Evolutionary conservation across 1,140 invertebrate genomes (phyloP).

Genomic region (Brachionus plicatilis): DNA sequence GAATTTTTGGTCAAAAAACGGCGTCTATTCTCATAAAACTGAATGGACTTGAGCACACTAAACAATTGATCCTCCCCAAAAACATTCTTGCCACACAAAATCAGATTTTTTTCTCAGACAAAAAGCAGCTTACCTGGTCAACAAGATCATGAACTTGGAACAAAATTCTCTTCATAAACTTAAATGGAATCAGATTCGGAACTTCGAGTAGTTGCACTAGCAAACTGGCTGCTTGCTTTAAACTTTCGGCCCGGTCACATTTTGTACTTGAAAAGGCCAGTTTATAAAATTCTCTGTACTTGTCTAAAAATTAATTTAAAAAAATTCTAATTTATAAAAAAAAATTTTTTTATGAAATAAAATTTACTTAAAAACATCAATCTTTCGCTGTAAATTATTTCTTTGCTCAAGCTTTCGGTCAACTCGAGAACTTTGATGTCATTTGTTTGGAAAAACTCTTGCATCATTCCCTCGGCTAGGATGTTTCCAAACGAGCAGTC

Average conservation of each 20-base stretch:
- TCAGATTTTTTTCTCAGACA: background rate
- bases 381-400: conserved; percentile 34
- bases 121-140: background rate
- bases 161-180: background rate
- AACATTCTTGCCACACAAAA: background rate
- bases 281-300: conserved; percentile 32
- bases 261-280: background rate
- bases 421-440: background rate
- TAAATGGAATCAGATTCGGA: conserved; percentile 20
- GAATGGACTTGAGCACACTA: background rate
- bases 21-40: conserved; percentile 8
- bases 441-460: background rate
- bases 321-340: background rate
- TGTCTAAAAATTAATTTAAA: background rate
- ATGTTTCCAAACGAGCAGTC: conserved; percentile 10
- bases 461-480: background rate
- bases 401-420: conserved; percentile 8
- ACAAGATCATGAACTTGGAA: background rate
- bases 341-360: background rate
- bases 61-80: conserved; percentile 13
- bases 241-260: background rate
- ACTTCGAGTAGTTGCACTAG: background rate
- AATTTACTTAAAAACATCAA: conserved; percentile 25
- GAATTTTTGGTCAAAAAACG: background rate
- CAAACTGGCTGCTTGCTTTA: background rate